Base-by-base conservation (phyloP, 2,797 vertebrate species). In the Eulemur albifrons region DNA sequence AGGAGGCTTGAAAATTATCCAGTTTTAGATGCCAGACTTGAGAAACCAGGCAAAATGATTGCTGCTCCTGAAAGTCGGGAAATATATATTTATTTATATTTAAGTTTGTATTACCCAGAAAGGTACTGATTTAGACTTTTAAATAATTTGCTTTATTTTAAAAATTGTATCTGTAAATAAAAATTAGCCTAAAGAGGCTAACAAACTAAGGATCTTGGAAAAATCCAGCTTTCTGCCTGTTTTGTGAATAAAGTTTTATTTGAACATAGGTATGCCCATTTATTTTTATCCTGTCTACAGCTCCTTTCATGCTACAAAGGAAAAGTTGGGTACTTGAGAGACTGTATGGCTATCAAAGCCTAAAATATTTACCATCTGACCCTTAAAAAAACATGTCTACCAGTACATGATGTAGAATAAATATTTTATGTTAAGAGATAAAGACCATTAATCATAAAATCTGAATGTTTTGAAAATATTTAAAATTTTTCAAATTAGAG, bases 241-340 rank as follows among this genome's bases (percentile, higher is more conserved):
- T 79, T 84, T 81, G 1, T 35, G 52, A 93, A 92, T 70, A 69
- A 96, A 85, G 30, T 77, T 96, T 96, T 93, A 90, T 50, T 87
- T 54, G 40, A 82, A 73, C 7, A 32, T 20, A 75, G n/a, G 8
- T 4, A 63, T 52, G 12, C 7, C 17, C 17, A 70, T 50, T 94
- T 20, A 45, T 75, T 72, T 85, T 82, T 13, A 50, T 45, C 59
- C 30, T 38, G 1, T 27, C 61, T 63, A 38, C 50, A 4, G 10
- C 2, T 80, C 10, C 8, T 35, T 93, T 76, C 2, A 3, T 43
- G n/a, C 9, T 57, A 45, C 5, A 52, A 88, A 88, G 35, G 2
- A 17, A 88, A 4, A 54, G 11, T 45, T 84, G 25, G 82, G 4
- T 59, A 65, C 27, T 3, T 90, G 59, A 84, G 32, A 32, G 30